Evolutionary conservation across 2,888 invertebrate species (phyloP).

Genomic region (Acrocera orbiculus): DNA sequence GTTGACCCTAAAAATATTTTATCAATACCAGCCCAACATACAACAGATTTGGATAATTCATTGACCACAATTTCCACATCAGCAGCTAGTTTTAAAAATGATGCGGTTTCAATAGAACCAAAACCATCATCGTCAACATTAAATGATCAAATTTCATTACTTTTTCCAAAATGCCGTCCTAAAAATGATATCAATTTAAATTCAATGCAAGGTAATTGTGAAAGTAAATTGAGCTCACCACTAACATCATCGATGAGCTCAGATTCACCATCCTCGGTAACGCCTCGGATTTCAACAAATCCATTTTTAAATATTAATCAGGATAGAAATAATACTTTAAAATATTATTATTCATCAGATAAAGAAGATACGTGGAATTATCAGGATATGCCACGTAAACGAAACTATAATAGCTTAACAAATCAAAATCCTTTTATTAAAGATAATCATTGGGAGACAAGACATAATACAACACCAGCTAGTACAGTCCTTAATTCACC

Average conservation of each 20-base stretch:
- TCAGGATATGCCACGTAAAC: slow-evolving; percentile 10
- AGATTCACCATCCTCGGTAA: slow-evolving; percentile 28
- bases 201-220: slow-evolving; percentile 11
- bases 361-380: slow-evolving; percentile 6
- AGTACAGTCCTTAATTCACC: slow-evolving; percentile 24
- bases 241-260: slow-evolving; percentile 28
- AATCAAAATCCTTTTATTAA: slow-evolving; percentile 13
- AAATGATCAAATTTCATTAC: slow-evolving; percentile 59
- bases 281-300: slow-evolving; percentile 29
- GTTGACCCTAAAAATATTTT: slow-evolving; percentile 7
- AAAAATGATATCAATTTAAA: slow-evolving; percentile 41
- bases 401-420: slow-evolving; percentile 5
- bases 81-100: slow-evolving; percentile 1
- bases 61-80: too few relatives aligned
- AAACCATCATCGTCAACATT: slow-evolving; percentile 32
- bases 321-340: slow-evolving; percentile 6
- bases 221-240: slow-evolving; percentile 17
- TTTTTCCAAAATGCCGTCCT: slow-evolving; percentile 77
- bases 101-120: not conserved
- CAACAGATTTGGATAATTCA: not conserved
- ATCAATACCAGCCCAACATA: not conserved
- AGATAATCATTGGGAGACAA: slow-evolving; percentile 23
- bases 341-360: slow-evolving; percentile 3
- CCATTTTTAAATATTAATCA: slow-evolving; percentile 23
- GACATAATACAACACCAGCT: slow-evolving; percentile 20